Conservation (phyloP, 2,113 vertebrate species). For the Chlamydotis undulata region DNA sequence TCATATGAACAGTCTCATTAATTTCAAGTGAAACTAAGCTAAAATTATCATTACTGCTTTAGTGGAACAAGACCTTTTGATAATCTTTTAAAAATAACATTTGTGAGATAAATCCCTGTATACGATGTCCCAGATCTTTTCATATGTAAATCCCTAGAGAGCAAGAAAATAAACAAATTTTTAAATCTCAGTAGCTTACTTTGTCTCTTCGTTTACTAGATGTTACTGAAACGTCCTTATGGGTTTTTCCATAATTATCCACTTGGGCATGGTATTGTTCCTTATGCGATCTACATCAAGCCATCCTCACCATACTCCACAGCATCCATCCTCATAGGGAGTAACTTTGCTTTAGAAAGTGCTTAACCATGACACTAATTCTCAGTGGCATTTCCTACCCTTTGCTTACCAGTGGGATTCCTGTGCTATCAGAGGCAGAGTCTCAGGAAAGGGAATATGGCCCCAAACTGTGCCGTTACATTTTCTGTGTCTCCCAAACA, state of each 20-base stretch:
- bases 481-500: background rate
- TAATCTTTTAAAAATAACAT: background rate
- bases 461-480: background rate
- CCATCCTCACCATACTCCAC: background rate
- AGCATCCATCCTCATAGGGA: background rate
- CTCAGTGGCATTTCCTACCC: background rate
- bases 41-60: background rate
- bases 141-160: background rate
- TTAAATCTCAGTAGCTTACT: background rate
- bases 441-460: background rate
- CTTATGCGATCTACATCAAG: accelerated
- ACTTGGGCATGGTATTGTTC: background rate
- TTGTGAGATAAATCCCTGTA: background rate
- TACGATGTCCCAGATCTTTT: background rate
- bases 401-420: background rate
- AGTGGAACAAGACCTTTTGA: background rate
- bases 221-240: background rate
- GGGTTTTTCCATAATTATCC: background rate
- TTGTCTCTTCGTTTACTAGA: background rate
- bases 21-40: background rate
- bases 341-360: background rate
- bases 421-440: background rate
- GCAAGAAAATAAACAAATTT: background rate
- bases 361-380: background rate
- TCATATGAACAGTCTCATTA: background rate